Base-by-base conservation (phyloP, 2,888 invertebrate genomes). In the Sesia apiformis region DNA sequence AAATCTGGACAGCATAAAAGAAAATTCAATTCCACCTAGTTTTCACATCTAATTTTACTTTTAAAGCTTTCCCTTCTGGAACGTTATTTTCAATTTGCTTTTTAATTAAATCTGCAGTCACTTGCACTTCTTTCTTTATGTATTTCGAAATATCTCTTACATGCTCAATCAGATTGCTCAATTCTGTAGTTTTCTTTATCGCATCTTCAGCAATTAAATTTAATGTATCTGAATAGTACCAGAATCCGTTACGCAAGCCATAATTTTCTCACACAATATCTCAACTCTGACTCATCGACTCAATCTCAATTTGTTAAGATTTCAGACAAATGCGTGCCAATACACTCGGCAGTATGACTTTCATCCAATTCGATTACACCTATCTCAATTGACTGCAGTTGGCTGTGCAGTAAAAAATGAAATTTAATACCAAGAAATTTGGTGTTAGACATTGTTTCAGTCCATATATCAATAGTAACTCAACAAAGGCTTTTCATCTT, bases 61-160 rank as follows among this genome's bases (percentile, higher is more conserved):
- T 42, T 7, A 42, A 7, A 3, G 5, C 7, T 42, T 42, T 23
- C 23, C 23, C 23, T 23, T 23, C 23, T 23, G 23, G 23, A 23
- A 23, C 23, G 23, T 23, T 23, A 42, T 42, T 42, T 42, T 42
- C 42, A 6, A 42, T 42, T 42, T 42, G 42, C 42, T 1, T 42
- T 42, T 7, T 5, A 6, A 41, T 46, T 6, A 54, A 51, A 8
- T 53, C 53, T 5, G 23, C n/a, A 51, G 50, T 41, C 39, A 38
- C 39, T 7, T 54, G 51, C 51, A 7, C 38, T 42, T 41, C 40
- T 54, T 51, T 54, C 51, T 54, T 54, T 41, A 54, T 51, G 4
- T 51, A 40, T 54, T 54, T 54, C 38, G 40, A 51, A 49, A 49
- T 53, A 38, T 54, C 23, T 38, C 51, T 51, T 7, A 54, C 50